Evolutionary conservation across 2,888 invertebrate genomes (phyloP), one percentile per base, ranked within the genome.

Genomic region (Agonopterix alstromeriana): DNA sequence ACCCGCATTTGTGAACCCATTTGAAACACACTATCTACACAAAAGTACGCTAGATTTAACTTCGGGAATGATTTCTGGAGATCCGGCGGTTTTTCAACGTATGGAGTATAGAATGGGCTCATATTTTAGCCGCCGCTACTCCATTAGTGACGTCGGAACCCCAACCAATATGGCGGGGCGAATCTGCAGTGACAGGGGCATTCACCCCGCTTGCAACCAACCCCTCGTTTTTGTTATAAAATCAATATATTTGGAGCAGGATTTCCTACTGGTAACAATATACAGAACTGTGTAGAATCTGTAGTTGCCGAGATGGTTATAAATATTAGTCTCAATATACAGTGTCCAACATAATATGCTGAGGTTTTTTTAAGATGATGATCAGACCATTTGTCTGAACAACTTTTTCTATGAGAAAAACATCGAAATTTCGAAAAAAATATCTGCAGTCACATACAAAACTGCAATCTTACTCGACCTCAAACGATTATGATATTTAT

Each of bases 221-320:
- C 82, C 86, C 82, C 85, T 80, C 84, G 82, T 82, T 86, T 86
- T 85, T 87, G 86, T 85, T 85, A 83, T 73, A 84, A 86, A 87
- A 88, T 88, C 87, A 78, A 88, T 87, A 87, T 77, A 82, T 85
- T 84, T 83, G 69, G 76, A 77, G 65, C 68, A 76, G 66, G 69
- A 66, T 66, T 72, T 69, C 70, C 65, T 66, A 67, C 64, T 67
- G 67, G 68, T 63, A 74, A 72, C 65, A 66, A 67, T 67, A 67
- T 67, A 56, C 41, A 46, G 35, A 35, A 14, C 35, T 36, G 14
- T 42, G 43, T 42, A 42, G 42, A 12, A 42, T n/a, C 42, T 11
- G 11, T 42, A 38, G 10, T 38, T n/a, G 5, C 7, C 5, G 7
- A n/a, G n/a, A 5, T 27, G 5, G 27, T 27, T 27, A 27, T 27